These are phyloP conservation scores for Chloroceryle amazona DNA, from an alignment of 2,797 vertebrate species.

Conservation along the genomic window DNA sequence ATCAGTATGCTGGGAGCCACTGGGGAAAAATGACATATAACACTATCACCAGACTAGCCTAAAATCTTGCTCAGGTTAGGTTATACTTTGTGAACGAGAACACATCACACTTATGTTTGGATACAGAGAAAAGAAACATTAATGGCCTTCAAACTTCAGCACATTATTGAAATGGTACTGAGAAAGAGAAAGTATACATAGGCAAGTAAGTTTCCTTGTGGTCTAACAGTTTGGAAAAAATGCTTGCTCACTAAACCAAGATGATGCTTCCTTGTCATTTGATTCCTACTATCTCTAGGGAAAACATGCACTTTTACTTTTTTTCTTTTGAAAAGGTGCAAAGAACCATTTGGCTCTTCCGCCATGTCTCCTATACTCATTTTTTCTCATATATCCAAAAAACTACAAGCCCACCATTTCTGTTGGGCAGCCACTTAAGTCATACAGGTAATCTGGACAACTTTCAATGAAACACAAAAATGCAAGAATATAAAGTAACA, in stretches of 20 bases:
- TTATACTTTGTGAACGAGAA: not conserved
- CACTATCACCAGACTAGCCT: rapidly evolving
- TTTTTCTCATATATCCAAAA: not conserved
- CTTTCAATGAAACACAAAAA: not conserved
- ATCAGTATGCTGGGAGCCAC: not conserved
- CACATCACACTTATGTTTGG: not conserved
- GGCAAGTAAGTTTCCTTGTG: not conserved
- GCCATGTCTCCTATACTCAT: not conserved
- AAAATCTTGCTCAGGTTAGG: not conserved
- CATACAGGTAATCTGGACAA: not conserved
- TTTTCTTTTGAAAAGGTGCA: not conserved
- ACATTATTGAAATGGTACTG: rapidly evolving
- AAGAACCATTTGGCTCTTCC: not conserved
- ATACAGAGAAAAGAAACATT: not conserved
- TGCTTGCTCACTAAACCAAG: not conserved
- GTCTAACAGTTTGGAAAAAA: not conserved
- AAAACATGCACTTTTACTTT: not conserved
- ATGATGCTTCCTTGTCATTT: not conserved
- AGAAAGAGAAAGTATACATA: not conserved
- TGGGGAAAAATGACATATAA: not conserved
- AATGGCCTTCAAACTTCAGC: not conserved
- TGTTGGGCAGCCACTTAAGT: not conserved
- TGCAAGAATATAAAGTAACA: not conserved
- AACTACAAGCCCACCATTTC: not conserved
- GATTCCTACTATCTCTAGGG: not conserved